Percentiles rank a stretch among this genome's conserved stretches.
Evolutionary conservation across 1,140 invertebrate species (phyloP).

Genomic region (Neomicropteryx cornuta): DNA sequence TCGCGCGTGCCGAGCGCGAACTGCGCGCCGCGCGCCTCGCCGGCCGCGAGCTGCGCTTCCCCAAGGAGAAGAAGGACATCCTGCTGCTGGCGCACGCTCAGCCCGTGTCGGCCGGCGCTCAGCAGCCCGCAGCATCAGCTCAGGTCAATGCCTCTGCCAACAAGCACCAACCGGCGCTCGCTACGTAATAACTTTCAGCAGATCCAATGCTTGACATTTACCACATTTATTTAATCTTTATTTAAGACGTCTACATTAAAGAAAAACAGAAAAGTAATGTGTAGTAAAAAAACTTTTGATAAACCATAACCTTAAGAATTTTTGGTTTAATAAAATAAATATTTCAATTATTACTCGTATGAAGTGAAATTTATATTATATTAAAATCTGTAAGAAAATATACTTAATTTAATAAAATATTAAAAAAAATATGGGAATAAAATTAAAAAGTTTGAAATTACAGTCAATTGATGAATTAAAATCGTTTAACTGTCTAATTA

Average conservation of each 20-base stretch:
- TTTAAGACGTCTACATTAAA: neutral
- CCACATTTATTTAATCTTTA: neutral
- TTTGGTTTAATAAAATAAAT: too few species aligned
- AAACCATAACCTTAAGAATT: too few species aligned
- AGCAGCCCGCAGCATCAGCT: constrained; percentile 15
- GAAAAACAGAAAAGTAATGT: constrained; percentile 2
- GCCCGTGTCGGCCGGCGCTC: constrained; percentile 41
- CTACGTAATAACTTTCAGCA: neutral
- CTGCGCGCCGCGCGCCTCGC: constrained; percentile 81
- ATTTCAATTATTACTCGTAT: too few species aligned
- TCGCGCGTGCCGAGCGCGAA: constrained; percentile 76
- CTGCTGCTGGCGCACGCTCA: constrained; percentile 78
- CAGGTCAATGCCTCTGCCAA: neutral
- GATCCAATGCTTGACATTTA: neutral
- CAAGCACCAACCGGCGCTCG: neutral
- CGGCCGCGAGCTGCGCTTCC: constrained; percentile 82
- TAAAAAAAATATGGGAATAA: too few species aligned
- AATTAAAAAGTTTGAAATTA: too few species aligned
- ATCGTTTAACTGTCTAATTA: too few species aligned
- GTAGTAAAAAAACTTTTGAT: constrained; percentile 1
- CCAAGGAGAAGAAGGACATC: constrained; percentile 93
- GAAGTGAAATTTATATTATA: too few species aligned
- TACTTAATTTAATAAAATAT: too few species aligned
- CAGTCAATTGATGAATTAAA: too few species aligned
- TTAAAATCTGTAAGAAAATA: too few species aligned